Conservation (phyloP, 2,797 vertebrate species). For the Periophthalmus magnuspinnatus region DNA sequence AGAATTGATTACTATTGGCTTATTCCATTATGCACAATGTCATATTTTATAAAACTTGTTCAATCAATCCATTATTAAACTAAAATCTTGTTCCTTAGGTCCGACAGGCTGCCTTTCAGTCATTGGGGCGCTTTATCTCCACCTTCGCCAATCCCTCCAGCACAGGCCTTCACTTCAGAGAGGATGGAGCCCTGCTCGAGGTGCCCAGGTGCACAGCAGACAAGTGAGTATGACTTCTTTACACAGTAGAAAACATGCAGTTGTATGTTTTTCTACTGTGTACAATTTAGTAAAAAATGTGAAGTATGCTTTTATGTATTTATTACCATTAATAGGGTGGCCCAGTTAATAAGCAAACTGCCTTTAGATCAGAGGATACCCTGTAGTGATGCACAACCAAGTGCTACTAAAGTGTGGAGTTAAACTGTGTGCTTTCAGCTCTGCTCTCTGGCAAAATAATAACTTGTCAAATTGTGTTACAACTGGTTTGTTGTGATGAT, state of each 20-base stretch:
- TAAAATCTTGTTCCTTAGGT: slow-evolving; percentile 71
- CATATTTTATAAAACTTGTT: neutral
- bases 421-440: too few relatives aligned
- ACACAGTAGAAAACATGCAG: neutral
- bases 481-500: too few relatives aligned
- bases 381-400: too few relatives aligned
- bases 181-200: slow-evolving; percentile 80
- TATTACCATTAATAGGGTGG: too few relatives aligned
- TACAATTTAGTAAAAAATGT: neutral
- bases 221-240: slow-evolving; percentile 47
- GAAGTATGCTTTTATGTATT: too few relatives aligned
- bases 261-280: too few relatives aligned
- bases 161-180: slow-evolving; percentile 83
- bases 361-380: too few relatives aligned
- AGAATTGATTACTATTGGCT: neutral
- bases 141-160: slow-evolving; percentile 88
- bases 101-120: slow-evolving; percentile 90
- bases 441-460: too few relatives aligned
- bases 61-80: neutral
- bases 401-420: too few relatives aligned
- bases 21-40: neutral
- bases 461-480: too few relatives aligned
- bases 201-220: slow-evolving; percentile 67
- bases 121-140: slow-evolving; percentile 89
- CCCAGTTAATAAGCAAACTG: too few relatives aligned